Percentiles rank a stretch among this genome's conserved stretches.
These are phyloP conservation scores for Parasteatoda tepidariorum DNA, from an alignment of 1,140 invertebrate species.

Conservation along the genomic window DNA sequence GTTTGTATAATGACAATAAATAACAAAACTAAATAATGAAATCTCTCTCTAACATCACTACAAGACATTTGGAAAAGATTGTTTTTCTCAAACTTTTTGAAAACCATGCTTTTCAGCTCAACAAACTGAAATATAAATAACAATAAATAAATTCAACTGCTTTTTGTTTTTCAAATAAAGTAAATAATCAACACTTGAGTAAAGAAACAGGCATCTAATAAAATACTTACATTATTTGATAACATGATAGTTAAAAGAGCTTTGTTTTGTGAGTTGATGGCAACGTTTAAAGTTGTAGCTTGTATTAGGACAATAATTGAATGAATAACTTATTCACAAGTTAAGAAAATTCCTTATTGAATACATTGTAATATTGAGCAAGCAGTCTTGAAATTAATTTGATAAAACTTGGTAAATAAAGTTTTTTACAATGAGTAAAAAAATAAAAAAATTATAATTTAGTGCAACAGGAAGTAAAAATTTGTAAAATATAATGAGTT, in stretches of 20 bases:
- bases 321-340: slow-evolving; percentile 80
- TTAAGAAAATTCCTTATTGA: slow-evolving; percentile 67
- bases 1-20: slow-evolving; percentile 97
- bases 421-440: too few species aligned
- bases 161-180: too few species aligned
- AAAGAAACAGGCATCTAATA: too few species aligned
- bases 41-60: slow-evolving; percentile 95
- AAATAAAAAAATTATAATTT: too few species aligned
- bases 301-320: slow-evolving; percentile 91
- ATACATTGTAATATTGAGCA: too few species aligned
- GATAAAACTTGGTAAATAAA: too few species aligned
- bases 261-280: slow-evolving; percentile 99
- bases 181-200: too few species aligned
- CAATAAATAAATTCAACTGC: background rate
- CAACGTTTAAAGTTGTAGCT: slow-evolving; percentile 97
- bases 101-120: slow-evolving; percentile 97
- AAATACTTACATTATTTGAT: slow-evolving; percentile 94
- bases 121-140: slow-evolving; percentile 82
- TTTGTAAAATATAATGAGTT: too few species aligned
- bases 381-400: too few species aligned
- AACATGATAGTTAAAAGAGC: slow-evolving; percentile 98
- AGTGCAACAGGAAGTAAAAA: too few species aligned
- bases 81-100: slow-evolving; percentile 99
- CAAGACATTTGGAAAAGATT: slow-evolving; percentile 93
- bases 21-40: slow-evolving; percentile 91